Percentiles rank a stretch among this genome's conserved stretches.
These are phyloP conservation scores for Ranitomeya variabilis DNA, from an alignment of 2,113 vertebrate genomes.

Conservation along the genomic window DNA sequence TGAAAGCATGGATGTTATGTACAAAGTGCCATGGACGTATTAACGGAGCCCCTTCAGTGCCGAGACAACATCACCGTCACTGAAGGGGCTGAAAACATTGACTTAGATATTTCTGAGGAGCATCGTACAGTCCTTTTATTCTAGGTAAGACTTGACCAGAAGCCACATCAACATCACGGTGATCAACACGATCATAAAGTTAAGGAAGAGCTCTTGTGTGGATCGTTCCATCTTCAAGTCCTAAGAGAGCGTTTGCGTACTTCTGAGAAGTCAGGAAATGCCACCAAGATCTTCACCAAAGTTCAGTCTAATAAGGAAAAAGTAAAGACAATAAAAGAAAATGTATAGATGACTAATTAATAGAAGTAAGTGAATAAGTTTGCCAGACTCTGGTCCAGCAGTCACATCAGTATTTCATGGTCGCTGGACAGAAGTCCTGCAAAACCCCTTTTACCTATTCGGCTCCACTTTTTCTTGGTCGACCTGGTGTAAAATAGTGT, in stretches of 20 bases:
- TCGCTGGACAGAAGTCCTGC: too few species aligned
- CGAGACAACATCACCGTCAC: slow-evolving; percentile 18
- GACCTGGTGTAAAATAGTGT: too few species aligned
- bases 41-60: slow-evolving; percentile 40
- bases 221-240: slow-evolving; percentile 80
- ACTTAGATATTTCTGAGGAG: slow-evolving; percentile 56
- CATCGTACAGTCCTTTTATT: slow-evolving; percentile 68
- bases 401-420: too few species aligned
- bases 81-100: slow-evolving; percentile 24
- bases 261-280: background rate
- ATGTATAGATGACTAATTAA: background rate
- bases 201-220: slow-evolving; percentile 88
- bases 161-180: slow-evolving; percentile 96
- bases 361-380: too few species aligned
- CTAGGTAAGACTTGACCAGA: slow-evolving; percentile 89
- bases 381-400: too few species aligned
- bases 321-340: background rate
- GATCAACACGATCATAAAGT: slow-evolving; percentile 93
- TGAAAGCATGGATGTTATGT: slow-evolving; percentile 12
- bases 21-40: slow-evolving; percentile 26
- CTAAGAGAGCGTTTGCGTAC: background rate
- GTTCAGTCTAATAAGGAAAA: background rate
- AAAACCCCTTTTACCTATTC: too few species aligned
- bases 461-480: too few species aligned
- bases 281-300: background rate